A percentile compares a stretch with the other conserved stretches of the same genome.
These are phyloP conservation scores for Sylvia atricapilla DNA, from an alignment of 2,113 vertebrate genomes.

Conservation along the genomic window DNA sequence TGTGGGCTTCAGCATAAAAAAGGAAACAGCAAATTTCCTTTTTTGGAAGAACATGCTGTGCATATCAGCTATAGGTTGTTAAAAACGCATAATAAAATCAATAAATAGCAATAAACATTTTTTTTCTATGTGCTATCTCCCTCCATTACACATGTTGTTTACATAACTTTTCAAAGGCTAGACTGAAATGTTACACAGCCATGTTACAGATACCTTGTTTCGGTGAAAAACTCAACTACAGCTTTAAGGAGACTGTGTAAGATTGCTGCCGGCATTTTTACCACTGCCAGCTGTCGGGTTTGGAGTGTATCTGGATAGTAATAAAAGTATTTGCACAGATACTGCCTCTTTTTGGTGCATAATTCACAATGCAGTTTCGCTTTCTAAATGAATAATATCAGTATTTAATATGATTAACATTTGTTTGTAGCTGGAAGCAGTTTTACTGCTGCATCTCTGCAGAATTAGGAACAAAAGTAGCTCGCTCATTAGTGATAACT, in stretches of 20 bases:
- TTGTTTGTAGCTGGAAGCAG: not conserved
- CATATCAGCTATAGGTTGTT: not conserved
- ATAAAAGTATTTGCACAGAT: not conserved
- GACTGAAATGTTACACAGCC: not conserved
- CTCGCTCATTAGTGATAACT: not conserved
- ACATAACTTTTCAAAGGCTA: not conserved
- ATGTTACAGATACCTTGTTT: not conserved
- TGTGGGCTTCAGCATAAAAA: conserved; percentile 9
- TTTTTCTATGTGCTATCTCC: not conserved
- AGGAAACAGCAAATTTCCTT: conserved; percentile 44
- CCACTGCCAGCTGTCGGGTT: not conserved
- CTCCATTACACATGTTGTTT: not conserved
- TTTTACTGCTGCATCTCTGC: not conserved
- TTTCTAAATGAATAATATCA: not conserved
- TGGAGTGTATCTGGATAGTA: not conserved
- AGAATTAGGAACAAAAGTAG: not conserved
- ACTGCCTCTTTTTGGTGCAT: not conserved
- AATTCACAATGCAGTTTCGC: not conserved
- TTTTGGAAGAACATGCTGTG: not conserved
- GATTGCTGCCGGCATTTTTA: not conserved
- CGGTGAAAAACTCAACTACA: not conserved
- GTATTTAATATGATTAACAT: not conserved
- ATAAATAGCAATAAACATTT: not conserved
- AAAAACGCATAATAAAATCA: not conserved
- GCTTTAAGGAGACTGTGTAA: not conserved